phyloP scores from a whole-genome alignment of 2,113 vertebrate genomes.

The Pipra filicauda region DNA sequence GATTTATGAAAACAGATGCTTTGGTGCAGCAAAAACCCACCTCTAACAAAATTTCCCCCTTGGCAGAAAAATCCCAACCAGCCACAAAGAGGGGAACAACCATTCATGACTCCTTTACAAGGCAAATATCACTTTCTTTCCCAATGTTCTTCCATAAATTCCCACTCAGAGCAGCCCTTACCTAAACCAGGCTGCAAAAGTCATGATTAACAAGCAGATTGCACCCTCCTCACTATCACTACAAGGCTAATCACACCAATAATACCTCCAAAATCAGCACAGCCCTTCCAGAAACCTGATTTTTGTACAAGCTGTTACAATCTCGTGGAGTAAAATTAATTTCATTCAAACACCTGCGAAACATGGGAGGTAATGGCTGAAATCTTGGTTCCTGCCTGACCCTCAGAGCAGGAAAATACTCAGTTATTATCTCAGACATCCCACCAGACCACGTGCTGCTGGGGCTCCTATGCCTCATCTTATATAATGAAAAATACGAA shows the following conservation, averaged over 20 bases:
- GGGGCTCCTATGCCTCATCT: background rate
- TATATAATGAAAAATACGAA: background rate
- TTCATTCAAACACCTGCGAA: background rate
- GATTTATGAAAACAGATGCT: background rate
- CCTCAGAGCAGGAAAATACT: background rate
- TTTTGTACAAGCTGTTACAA: background rate
- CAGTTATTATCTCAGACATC: background rate
- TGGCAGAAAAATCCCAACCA: background rate
- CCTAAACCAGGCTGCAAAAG: background rate
- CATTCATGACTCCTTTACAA: no score
- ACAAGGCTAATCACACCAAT: background rate
- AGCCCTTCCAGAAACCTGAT: background rate
- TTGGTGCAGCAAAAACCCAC: background rate
- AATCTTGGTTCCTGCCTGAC: background rate
- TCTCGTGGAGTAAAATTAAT: background rate
- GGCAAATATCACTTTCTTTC: background rate
- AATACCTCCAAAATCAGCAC: background rate
- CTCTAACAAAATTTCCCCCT: rapidly evolving
- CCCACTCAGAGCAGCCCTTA: background rate
- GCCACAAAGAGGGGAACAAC: no score
- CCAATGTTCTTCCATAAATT: background rate
- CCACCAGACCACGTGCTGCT: background rate
- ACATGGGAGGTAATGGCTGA: background rate
- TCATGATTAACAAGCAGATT: background rate
- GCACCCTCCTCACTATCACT: background rate